These are phyloP conservation scores for Ornithoptera alexandrae DNA, from an alignment of 2,888 invertebrate genomes.

Conservation along the genomic window DNA sequence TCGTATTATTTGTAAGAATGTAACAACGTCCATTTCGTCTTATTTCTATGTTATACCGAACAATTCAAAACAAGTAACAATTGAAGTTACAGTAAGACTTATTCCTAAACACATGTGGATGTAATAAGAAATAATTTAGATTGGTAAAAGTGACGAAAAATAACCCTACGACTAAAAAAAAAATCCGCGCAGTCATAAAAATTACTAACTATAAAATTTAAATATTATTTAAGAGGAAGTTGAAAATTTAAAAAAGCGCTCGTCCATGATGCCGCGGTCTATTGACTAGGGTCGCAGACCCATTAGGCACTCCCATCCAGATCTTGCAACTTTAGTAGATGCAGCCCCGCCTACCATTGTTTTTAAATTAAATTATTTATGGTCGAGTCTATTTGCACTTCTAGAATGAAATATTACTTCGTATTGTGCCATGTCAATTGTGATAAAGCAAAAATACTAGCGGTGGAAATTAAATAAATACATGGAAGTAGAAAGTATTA, in stretches of 20 bases:
- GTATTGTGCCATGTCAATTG: background rate
- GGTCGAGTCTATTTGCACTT: conserved; percentile 37
- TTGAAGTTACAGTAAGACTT: too few species aligned
- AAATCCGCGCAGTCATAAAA: background rate
- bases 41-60: too few species aligned
- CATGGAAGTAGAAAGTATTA: too few species aligned
- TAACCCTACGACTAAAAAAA: background rate
- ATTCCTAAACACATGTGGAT: too few species aligned
- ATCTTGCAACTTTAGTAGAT: conserved; percentile 71
- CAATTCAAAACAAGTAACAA: too few species aligned
- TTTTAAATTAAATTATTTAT: conserved; percentile 54
- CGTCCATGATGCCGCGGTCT: conserved; percentile 44
- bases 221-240: conserved; percentile 13
- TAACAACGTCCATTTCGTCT: too few species aligned
- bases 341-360: conserved; percentile 74
- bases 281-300: conserved; percentile 52
- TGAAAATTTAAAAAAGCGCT: conserved; percentile 24
- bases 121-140: too few species aligned
- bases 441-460: background rate
- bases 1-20: too few species aligned
- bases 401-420: background rate
- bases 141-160: background rate
- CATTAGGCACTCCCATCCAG: conserved; percentile 74
- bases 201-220: background rate
- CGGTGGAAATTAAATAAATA: background rate